phyloP scores from a whole-genome alignment of 2,888 invertebrate species.

The Hecatera dysodea region DNA sequence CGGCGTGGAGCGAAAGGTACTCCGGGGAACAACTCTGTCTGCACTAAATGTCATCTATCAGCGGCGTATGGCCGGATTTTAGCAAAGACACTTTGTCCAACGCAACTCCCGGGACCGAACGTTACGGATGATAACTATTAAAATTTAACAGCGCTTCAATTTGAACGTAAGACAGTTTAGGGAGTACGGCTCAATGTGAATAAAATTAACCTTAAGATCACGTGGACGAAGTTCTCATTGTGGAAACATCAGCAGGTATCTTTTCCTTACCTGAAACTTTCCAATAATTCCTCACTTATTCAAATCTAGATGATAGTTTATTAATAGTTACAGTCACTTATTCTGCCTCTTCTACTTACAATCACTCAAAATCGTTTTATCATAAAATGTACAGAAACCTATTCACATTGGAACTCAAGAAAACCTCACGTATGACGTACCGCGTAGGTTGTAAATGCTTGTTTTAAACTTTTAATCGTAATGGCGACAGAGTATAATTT shows the following conservation, averaged over 20 bases:
- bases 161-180: slow-evolving; percentile 45
- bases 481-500: slow-evolving; percentile 41
- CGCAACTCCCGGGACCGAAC: slow-evolving; percentile 79
- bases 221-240: not conserved
- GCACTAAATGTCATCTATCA: slow-evolving; percentile 88
- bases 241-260: not conserved
- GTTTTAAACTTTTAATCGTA: slow-evolving; percentile 55
- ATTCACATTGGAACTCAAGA: slow-evolving; percentile 25
- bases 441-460: slow-evolving; percentile 26
- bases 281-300: not conserved
- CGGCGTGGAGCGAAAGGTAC: slow-evolving; percentile 84
- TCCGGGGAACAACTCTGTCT: slow-evolving; percentile 87
- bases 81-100: slow-evolving; percentile 79
- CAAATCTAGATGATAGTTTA: not conserved
- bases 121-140: slow-evolving; percentile 75
- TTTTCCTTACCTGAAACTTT: not conserved
- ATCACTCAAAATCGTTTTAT: no score
- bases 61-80: slow-evolving; percentile 80
- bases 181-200: slow-evolving; percentile 35
- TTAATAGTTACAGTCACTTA: not conserved
- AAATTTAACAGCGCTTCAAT: slow-evolving; percentile 67
- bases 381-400: slow-evolving; percentile 10
- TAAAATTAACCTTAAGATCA: slow-evolving; percentile 7
- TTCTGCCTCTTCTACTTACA: no score
- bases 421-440: slow-evolving; percentile 22